Evolutionary conservation across 2,113 vertebrate genomes (phyloP).

Genomic region (Centropristis striata): DNA sequence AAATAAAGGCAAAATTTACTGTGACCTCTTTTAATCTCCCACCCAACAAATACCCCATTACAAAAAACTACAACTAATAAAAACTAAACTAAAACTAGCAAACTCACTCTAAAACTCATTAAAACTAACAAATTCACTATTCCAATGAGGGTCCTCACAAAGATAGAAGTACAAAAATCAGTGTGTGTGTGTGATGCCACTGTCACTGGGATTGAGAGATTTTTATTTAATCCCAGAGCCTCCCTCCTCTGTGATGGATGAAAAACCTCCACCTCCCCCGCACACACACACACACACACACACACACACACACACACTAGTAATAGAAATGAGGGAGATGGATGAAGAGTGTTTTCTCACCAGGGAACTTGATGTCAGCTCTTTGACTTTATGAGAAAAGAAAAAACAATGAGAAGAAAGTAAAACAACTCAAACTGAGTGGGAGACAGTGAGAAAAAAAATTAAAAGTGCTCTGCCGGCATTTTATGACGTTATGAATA

Average conservation of each 20-base stretch:
- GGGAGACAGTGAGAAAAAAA: slow-evolving; percentile 5
- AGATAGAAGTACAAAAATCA: no score
- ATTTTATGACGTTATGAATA: slow-evolving; percentile 33
- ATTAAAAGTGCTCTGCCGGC: not conserved
- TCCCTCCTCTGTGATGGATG: slow-evolving; percentile 71
- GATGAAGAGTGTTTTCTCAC: slow-evolving; percentile 64
- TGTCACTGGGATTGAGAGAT: slow-evolving; percentile 72
- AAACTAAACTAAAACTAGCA: no score
- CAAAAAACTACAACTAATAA: no score
- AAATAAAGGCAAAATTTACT: no score
- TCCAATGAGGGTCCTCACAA: no score
- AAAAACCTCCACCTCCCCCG: slow-evolving; percentile 50
- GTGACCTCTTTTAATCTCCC: no score
- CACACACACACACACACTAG: slow-evolving; percentile 18
- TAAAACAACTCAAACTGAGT: slow-evolving; percentile 42
- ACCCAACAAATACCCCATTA: no score
- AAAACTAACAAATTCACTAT: no score
- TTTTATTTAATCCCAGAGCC: slow-evolving; percentile 76
- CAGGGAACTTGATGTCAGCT: slow-evolving; percentile 46
- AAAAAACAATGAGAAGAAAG: slow-evolving; percentile 42
- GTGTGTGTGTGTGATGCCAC: slow-evolving; percentile 24
- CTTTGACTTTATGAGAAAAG: slow-evolving; percentile 66
- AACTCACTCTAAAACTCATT: no score
- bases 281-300: not conserved
- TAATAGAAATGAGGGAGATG: slow-evolving; percentile 64